These are phyloP conservation scores for Rhadinocentrus ornatus DNA, from an alignment of 2,797 vertebrate species.

Conservation along the genomic window DNA sequence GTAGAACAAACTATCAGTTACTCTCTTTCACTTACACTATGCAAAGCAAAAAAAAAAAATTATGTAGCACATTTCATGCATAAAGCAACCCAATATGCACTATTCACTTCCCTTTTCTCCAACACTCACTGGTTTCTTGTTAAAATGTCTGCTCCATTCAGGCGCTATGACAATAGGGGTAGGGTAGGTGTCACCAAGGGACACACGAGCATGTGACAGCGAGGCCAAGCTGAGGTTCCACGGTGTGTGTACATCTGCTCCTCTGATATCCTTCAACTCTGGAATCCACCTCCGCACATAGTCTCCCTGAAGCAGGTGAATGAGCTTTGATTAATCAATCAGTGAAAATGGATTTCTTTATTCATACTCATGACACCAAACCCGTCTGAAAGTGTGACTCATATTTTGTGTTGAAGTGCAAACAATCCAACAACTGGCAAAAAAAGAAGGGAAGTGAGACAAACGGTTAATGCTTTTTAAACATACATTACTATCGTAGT, in stretches of 20 bases:
- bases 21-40: not conserved
- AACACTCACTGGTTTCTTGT: slow-evolving; percentile 79
- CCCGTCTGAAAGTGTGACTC: not conserved
- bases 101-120: slow-evolving; percentile 53
- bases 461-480: not conserved
- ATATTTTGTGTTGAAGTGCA: not conserved
- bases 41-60: not conserved
- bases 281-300: slow-evolving; percentile 84
- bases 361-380: not conserved
- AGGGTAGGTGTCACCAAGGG: slow-evolving; percentile 82
- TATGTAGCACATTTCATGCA: not conserved
- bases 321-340: not conserved
- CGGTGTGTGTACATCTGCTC: slow-evolving; percentile 81
- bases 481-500: slow-evolving; percentile 82
- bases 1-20: not conserved
- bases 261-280: slow-evolving; percentile 81
- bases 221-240: slow-evolving; percentile 81
- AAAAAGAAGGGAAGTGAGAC: slow-evolving; percentile 15
- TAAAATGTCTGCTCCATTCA: slow-evolving; percentile 82
- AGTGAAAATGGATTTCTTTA: not conserved
- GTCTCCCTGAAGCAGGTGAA: slow-evolving; percentile 79
- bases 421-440: not conserved
- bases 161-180: slow-evolving; percentile 79
- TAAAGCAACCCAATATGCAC: not conserved
- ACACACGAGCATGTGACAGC: slow-evolving; percentile 75